A percentile compares a stretch with the other conserved stretches of the same genome.
These are phyloP conservation scores for Cistogaster globosa DNA, from an alignment of 2,888 invertebrate genomes.

Conservation along the genomic window DNA sequence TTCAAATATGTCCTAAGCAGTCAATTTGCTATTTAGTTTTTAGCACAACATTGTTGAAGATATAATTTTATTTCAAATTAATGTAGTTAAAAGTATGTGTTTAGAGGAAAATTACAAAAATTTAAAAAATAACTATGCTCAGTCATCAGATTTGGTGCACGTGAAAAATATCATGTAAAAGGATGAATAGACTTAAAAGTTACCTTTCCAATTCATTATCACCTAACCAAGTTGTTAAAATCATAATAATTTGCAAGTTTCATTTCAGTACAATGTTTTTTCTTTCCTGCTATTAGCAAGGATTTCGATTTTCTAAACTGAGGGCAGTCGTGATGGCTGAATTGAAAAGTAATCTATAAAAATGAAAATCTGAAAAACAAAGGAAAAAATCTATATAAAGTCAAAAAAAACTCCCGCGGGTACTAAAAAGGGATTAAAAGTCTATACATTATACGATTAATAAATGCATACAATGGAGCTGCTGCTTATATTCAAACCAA, in stretches of 20 bases:
- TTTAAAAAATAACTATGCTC: neutral
- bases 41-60: no score
- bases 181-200: slow-evolving; percentile 46
- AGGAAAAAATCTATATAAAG: slow-evolving; percentile 54
- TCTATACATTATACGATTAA: slow-evolving; percentile 40
- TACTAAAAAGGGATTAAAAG: slow-evolving; percentile 60
- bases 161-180: neutral
- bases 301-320: slow-evolving; percentile 20
- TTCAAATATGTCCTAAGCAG: no score
- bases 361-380: slow-evolving; percentile 50
- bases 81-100: no score
- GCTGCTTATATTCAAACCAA: neutral
- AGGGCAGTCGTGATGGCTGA: slow-evolving; percentile 62
- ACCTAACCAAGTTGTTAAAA: slow-evolving; percentile 66
- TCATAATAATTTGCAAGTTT: slow-evolving; percentile 71
- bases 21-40: no score
- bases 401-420: slow-evolving; percentile 66
- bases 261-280: slow-evolving; percentile 45
- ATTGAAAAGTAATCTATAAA: slow-evolving; percentile 68
- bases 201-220: slow-evolving; percentile 69
- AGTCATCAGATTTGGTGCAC: neutral
- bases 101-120: no score
- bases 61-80: no score
- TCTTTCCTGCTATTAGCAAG: neutral
- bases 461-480: slow-evolving; percentile 17